Evolutionary conservation across 2,888 invertebrate species (phyloP), one percentile per base, ranked within the genome.

Genomic region (Ectemnius lituratus): DNA sequence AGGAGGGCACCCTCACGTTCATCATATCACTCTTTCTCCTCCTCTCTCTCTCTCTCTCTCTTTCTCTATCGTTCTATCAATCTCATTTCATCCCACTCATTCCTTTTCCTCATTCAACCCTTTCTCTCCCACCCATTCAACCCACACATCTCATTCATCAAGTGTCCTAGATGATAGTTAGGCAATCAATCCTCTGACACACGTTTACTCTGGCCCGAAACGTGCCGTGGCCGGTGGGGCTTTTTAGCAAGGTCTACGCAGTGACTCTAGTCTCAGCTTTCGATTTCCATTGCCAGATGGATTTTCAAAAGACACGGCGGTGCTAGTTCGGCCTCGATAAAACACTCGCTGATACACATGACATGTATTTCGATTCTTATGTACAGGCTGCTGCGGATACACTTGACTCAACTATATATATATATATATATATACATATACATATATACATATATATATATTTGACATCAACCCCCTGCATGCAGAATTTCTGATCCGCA

Each of bases 1-100:
- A 83, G 74, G 83, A 80, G 82, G 84, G 70, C 78, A 80, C 78
- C 37, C 37, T 37, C 74, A 82, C 70, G 69, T 68, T 23, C 62
- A 37, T 37, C 37, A 6, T 37, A 52, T 68, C 52, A 37, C 47
- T 67, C 61, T 67, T 13, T 66, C 52, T 72, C 49, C 74, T 45
- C 70, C 67, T 72, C 47, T 78, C 73, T 74, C 46, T 77, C 71
- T 56, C 60, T 60, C 62, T 27, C 46, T 57, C 47, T 67, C 46
- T 63, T 58, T 56, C 47, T 47, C 47, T 18, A 16, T 67, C 67
- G 18, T 13, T 37, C 16, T 49, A 37, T 60, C 28, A 37, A 16
- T 28, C 18, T 14, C 52, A 16, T 52, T 52, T 13, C 0, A 14
- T 52, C 52, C 52, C 52, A 14, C 16, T 52, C 52, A 4, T 4